These are phyloP conservation scores for Manis crassicaudata DNA, from an alignment of 2,797 vertebrate species.

Conservation along the genomic window DNA sequence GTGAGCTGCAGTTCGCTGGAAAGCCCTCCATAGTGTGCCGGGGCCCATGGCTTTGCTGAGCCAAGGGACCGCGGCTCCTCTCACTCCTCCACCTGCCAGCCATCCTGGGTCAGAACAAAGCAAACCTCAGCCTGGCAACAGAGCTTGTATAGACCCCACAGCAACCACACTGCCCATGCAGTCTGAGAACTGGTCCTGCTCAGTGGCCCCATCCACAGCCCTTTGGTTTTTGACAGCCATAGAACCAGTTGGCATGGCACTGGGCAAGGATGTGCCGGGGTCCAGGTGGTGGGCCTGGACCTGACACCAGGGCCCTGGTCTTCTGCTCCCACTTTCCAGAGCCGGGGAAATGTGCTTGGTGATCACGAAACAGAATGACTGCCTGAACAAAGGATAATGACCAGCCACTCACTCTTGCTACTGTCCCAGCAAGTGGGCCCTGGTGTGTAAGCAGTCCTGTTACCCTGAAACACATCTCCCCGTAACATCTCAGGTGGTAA, in stretches of 20 bases:
- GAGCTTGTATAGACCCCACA: neutral
- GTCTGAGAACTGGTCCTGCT: neutral
- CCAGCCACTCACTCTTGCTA: neutral
- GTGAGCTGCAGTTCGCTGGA: neutral
- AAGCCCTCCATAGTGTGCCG: neutral
- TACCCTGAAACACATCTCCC: neutral
- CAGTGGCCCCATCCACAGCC: neutral
- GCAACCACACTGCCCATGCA: neutral
- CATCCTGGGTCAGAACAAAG: neutral
- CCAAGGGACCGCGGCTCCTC: neutral
- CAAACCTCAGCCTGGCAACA: neutral
- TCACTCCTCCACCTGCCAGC: neutral
- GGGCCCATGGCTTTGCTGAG: neutral
- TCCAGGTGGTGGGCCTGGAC: neutral
- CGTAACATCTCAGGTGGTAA: neutral
- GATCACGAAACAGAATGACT: neutral
- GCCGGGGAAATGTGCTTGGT: too few species aligned
- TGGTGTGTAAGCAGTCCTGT: neutral
- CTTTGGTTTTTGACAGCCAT: neutral
- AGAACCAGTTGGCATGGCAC: neutral
- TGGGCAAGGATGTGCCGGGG: neutral
- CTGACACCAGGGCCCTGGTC: neutral
- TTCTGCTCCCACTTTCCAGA: neutral
- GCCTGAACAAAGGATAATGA: neutral
- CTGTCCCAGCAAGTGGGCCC: neutral